Percentiles rank a stretch among this genome's conserved stretches.
Evolutionary conservation across 2,113 vertebrate species (phyloP).

Genomic region (Perca schrenkii): DNA sequence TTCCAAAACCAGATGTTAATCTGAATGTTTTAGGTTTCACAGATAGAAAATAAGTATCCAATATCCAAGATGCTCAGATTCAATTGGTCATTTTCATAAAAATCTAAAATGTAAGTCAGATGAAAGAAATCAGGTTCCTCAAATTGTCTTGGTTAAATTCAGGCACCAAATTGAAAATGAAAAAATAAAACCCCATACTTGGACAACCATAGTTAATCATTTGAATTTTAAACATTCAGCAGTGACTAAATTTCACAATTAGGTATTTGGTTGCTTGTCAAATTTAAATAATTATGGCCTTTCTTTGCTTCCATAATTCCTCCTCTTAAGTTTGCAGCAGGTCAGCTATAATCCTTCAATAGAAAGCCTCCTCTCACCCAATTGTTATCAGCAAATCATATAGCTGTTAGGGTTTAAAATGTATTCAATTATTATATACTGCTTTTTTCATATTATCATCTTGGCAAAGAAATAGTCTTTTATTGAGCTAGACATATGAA

Average conservation of each 20-base stretch:
- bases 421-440: background rate
- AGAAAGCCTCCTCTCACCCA: background rate
- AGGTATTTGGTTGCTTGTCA: background rate
- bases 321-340: background rate
- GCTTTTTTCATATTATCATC: background rate
- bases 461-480: background rate
- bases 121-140: too few species aligned
- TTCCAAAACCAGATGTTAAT: background rate
- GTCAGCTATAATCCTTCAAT: background rate
- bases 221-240: background rate
- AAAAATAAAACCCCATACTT: too few species aligned
- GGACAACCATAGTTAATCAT: background rate
- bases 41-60: background rate
- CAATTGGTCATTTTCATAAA: background rate
- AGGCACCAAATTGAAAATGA: background rate
- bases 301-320: background rate
- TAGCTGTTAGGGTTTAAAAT: background rate
- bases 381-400: background rate
- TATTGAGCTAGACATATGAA: background rate
- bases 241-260: background rate
- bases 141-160: background rate
- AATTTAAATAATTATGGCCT: background rate
- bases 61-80: background rate
- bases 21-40: background rate
- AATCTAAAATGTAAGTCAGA: background rate